Evolutionary conservation across 1,140 invertebrate species (phyloP), one percentile per base, ranked within the genome.

Genomic region (Paraescarpia echinospica): DNA sequence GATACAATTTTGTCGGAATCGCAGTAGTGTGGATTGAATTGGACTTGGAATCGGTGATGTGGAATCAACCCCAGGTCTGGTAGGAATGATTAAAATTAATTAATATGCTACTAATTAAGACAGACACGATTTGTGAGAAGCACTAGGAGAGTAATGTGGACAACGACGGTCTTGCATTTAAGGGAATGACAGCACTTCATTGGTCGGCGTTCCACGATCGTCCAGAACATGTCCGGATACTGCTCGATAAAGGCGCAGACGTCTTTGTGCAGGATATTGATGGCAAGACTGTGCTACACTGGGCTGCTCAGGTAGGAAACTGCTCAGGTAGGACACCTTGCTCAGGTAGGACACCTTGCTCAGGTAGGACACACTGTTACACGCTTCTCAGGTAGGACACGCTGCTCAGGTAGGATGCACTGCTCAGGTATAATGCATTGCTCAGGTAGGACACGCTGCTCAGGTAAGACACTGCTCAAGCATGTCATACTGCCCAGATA

Each of bases 141-240:
- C 4, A 33, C 34, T 89, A 33, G 89, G 34, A 89, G 4, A 89
- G 34, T 89, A 41, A 41, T 6, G 41, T 41, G 22, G 22, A 77
- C 22, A 77, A 77, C 22, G 59, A 27, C 27, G 4, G 14, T 77
- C 14, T 77, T 77, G 27, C 35, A 92, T 41, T 48, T 27, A 92
- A 95, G 95, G 93, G 93, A 48, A 95, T 95, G 95, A 94, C 94
- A n/a, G 94, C 95, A 14, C 41, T 95, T n/a, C 95, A 95, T 90
- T 95, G 95, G 95, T 94, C 95, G 2, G 94, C 95, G 1, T 95
- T 95, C 91, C 95, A 95, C 92, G 93, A 95, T 91, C 93, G 95
- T 88, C 94, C 95, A 9, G 94, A 95, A 34, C 95, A 95, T 93
- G 92, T 95, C 12, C 90, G 93, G 33, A 90, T 94, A 89, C 94